phyloP scores from a whole-genome alignment of 2,797 vertebrate genomes.

The Typhlichthys eigenmanni region DNA sequence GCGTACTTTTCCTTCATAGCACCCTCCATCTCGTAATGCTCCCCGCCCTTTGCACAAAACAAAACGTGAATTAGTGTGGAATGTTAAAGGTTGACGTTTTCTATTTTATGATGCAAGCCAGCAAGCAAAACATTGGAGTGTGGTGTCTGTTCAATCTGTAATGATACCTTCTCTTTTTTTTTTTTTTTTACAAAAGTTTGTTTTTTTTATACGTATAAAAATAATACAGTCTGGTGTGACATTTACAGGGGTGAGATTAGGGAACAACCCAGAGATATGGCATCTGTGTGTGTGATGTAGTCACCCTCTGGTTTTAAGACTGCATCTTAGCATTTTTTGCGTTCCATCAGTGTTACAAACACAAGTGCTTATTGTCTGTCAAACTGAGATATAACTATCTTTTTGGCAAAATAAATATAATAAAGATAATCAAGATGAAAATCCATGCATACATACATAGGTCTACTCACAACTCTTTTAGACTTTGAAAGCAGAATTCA shows the following conservation, averaged over 20 bases:
- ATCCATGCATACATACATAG: conserved; percentile 11
- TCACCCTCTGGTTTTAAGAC: conserved; percentile 10
- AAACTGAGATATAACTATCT: conserved; percentile 1
- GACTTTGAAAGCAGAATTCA: conserved; percentile 7
- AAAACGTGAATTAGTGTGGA: conserved; percentile 18
- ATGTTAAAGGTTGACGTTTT: conserved; percentile 24
- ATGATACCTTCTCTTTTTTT: conserved; percentile 22
- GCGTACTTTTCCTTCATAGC: conserved; percentile 18
- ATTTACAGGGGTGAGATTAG: conserved; percentile 48
- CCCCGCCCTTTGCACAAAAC: conserved; percentile 19
- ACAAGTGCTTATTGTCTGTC: conserved; percentile 7
- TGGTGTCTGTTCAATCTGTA: conserved; percentile 36
- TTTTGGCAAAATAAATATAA: neutral
- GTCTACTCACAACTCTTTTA: conserved; percentile 21
- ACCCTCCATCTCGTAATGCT: neutral
- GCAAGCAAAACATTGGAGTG: conserved; percentile 17
- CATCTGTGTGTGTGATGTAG: neutral
- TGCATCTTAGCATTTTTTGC: conserved; percentile 1
- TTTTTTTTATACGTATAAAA: too few species aligned
- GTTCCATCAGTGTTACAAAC: conserved; percentile 8
- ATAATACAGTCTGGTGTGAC: conserved; percentile 59
- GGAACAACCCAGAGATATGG: conserved; percentile 23
- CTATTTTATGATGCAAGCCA: conserved; percentile 12
- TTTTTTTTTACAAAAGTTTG: too few species aligned
- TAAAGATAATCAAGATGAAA: too few species aligned